Base-by-base conservation (phyloP, 1,140 invertebrate genomes). In the Doryteuthis pealeii region DNA sequence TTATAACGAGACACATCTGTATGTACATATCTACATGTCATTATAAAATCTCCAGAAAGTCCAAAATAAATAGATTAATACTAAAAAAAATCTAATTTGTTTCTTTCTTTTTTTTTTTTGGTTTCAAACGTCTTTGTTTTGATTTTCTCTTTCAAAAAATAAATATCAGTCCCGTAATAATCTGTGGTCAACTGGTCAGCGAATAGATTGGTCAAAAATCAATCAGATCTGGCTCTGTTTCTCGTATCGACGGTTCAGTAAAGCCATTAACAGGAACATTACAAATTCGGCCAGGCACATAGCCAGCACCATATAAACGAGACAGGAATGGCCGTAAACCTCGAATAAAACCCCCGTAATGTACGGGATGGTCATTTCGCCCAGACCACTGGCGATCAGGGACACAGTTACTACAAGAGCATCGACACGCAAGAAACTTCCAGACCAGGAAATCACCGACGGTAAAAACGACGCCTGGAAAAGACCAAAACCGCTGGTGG, bases 311-410 rank as follows among this genome's bases (percentile, higher is more conserved):
- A 74, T 65, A 8, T 43, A 22, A 67, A 74, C 40, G 54, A 77
- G 69, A 26, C 66, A 18, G n/a, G 14, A 15, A 4, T 40, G n/a
- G 0, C 72, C 72, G n/a, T 43, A 31, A 1, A 4, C 8, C 31
- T 73, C 30, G 35, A 77, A 71, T 8, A 74, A 49, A 28, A 43
- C 35, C 3, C 73, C 72, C 4, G 67, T 72, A 22, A 72, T 43
- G 65, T 72, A 77, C 2, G 76, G 76, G 8, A 77, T 31, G 22
- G 73, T 15, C 69, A 77, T 74, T 45, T 77, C 76, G 3, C 76
- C 76, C 0, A 74, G 14, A 18, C 72, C 76, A 2, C 54, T 45
- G 1, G 58, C 33, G 28, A 70, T 62, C 12, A 77, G 69, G 28
- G 71, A 71, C 32, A 65, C 31, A 40, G 62, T 72, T 30, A 77